A percentile compares a stretch with the other conserved stretches of the same genome.
Evolutionary conservation across 2,113 vertebrate genomes (phyloP).

Genomic region (Dasyprocta punctata): DNA sequence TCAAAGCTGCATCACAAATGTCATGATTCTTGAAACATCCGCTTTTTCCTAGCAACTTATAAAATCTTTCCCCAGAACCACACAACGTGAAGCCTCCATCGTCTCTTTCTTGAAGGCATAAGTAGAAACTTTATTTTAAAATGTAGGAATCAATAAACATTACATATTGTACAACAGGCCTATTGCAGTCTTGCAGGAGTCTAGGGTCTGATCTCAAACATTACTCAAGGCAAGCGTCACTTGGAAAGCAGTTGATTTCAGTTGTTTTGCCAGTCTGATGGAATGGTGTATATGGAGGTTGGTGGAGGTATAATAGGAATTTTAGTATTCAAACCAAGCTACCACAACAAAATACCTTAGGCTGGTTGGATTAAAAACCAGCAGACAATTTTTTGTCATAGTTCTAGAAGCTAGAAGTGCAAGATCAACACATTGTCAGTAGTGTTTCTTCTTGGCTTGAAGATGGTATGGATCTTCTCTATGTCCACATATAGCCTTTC

Average conservation of each 20-base stretch:
- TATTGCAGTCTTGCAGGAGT: neutral
- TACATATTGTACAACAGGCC: neutral
- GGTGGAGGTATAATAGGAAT: neutral
- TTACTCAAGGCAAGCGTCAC: no score
- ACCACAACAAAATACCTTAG: neutral
- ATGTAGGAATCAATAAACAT: neutral
- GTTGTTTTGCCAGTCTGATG: neutral
- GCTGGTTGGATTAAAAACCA: neutral
- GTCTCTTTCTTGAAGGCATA: neutral
- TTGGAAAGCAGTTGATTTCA: no score
- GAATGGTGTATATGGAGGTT: neutral
- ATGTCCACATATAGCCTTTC: neutral
- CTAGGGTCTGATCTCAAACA: neutral
- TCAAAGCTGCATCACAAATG: neutral
- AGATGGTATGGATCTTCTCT: neutral
- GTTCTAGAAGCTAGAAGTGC: neutral
- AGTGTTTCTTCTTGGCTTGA: neutral
- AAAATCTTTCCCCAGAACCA: neutral
- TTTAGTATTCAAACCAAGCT: neutral
- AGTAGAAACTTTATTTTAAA: neutral
- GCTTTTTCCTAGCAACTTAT: neutral
- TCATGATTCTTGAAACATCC: neutral
- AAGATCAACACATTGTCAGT: neutral
- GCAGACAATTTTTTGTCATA: neutral
- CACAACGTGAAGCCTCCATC: neutral